Evolutionary conservation across 2,113 vertebrate genomes (phyloP).

Genomic region (Xenopus laevis): DNA sequence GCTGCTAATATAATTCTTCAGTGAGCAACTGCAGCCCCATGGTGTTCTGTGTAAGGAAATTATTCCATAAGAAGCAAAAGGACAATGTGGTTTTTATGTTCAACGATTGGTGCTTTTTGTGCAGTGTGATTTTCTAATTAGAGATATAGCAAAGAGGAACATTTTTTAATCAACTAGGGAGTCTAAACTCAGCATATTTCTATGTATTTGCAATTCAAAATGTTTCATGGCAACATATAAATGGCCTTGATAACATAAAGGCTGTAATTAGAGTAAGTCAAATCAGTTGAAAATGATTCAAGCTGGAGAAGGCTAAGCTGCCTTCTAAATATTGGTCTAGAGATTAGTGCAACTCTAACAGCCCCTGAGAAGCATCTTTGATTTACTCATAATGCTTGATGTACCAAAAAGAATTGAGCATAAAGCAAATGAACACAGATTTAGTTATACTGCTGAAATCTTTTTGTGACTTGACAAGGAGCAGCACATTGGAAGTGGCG

Average conservation of each 20-base stretch:
- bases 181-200: slow-evolving; percentile 69
- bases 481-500: slow-evolving; percentile 57
- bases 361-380: slow-evolving; percentile 67
- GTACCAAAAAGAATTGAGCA: slow-evolving; percentile 65
- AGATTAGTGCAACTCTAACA: slow-evolving; percentile 67
- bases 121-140: slow-evolving; percentile 78
- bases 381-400: slow-evolving; percentile 68
- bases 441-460: slow-evolving; percentile 60
- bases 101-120: slow-evolving; percentile 63
- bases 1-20: slow-evolving; percentile 30
- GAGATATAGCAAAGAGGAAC: slow-evolving; percentile 61
- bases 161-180: slow-evolving; percentile 71
- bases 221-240: slow-evolving; percentile 69
- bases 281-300: slow-evolving; percentile 78
- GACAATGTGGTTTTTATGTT: slow-evolving; percentile 66
- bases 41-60: slow-evolving; percentile 51
- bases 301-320: slow-evolving; percentile 68
- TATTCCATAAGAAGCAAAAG: slow-evolving; percentile 59
- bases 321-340: slow-evolving; percentile 77
- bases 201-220: slow-evolving; percentile 68
- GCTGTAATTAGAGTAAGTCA: slow-evolving; percentile 81
- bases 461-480: slow-evolving; percentile 64
- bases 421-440: slow-evolving; percentile 68
- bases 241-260: slow-evolving; percentile 75
- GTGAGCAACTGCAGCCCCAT: slow-evolving; percentile 39